Conservation (phyloP, 2,888 invertebrate species). For the Xestia xanthographa region DNA sequence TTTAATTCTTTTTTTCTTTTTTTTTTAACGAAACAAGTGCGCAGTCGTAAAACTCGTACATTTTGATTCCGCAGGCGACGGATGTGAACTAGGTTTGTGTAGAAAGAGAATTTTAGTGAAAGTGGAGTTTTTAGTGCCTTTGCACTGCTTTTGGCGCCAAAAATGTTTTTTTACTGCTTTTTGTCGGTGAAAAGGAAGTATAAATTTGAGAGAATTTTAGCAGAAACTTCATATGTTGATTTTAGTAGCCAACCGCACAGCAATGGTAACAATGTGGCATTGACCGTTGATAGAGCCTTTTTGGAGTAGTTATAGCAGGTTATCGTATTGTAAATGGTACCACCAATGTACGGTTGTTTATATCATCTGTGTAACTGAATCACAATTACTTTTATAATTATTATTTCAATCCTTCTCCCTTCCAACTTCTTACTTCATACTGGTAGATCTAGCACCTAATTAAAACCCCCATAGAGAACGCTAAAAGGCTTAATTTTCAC, state of each 20-base stretch:
- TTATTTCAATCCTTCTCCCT: not conserved
- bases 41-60: conserved; percentile 21
- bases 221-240: not conserved
- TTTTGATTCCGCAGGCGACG: conserved; percentile 16
- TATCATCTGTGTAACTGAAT: not conserved
- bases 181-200: not conserved
- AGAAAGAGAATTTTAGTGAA: conserved; percentile 31
- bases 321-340: not conserved
- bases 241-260: not conserved
- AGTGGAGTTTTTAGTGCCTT: conserved; percentile 2
- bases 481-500: conserved; percentile 57
- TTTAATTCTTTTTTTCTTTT: conserved; percentile 27
- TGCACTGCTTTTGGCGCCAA: conserved; percentile 1
- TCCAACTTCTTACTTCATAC: not conserved
- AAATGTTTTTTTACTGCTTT: not conserved
- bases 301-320: no score
- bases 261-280: no score
- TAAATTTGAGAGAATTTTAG: not conserved
- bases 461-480: conserved; percentile 14
- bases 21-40: conserved; percentile 25
- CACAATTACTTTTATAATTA: not conserved
- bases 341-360: not conserved
- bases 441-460: conserved; percentile 24
- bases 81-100: conserved; percentile 22
- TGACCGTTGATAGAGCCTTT: no score